These are phyloP conservation scores for Illadopsis cleaveri DNA, from an alignment of 2,113 vertebrate genomes.

Conservation along the genomic window DNA sequence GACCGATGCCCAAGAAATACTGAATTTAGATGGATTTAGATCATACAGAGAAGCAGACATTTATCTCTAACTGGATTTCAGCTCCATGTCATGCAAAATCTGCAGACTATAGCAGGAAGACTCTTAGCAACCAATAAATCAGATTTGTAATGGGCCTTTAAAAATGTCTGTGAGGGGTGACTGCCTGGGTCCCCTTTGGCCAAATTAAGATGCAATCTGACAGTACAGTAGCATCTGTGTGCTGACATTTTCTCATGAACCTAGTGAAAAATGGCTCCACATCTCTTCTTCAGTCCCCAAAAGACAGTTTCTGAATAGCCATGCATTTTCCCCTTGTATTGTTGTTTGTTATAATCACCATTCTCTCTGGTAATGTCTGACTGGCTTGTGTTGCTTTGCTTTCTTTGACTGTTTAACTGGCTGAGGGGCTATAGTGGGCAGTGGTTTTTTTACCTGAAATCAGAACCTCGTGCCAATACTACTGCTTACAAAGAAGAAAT, in stretches of 20 bases:
- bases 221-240: slow-evolving; percentile 69
- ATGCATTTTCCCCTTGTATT: slow-evolving; percentile 19
- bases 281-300: slow-evolving; percentile 56
- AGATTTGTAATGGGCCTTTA: slow-evolving; percentile 71
- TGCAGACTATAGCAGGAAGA: slow-evolving; percentile 41
- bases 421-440: slow-evolving; percentile 8
- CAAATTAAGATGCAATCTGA: slow-evolving; percentile 75
- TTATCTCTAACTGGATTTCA: slow-evolving; percentile 61
- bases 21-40: slow-evolving; percentile 52
- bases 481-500: background rate
- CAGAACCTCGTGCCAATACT: background rate
- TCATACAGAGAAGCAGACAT: slow-evolving; percentile 19
- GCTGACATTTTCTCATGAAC: slow-evolving; percentile 78
- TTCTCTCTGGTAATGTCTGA: slow-evolving; percentile 10
- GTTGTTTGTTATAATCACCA: slow-evolving; percentile 49
- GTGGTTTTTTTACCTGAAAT: slow-evolving; percentile 35
- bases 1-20: slow-evolving; percentile 29
- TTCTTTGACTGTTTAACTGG: slow-evolving; percentile 22
- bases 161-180: slow-evolving; percentile 65
- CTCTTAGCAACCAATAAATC: slow-evolving; percentile 55
- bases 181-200: slow-evolving; percentile 65
- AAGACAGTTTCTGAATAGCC: slow-evolving; percentile 60
- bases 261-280: slow-evolving; percentile 79
- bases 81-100: slow-evolving; percentile 29
- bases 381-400: slow-evolving; percentile 53